phyloP scores from a whole-genome alignment of 2,113 vertebrate species.

The Percina caprodes region DNA sequence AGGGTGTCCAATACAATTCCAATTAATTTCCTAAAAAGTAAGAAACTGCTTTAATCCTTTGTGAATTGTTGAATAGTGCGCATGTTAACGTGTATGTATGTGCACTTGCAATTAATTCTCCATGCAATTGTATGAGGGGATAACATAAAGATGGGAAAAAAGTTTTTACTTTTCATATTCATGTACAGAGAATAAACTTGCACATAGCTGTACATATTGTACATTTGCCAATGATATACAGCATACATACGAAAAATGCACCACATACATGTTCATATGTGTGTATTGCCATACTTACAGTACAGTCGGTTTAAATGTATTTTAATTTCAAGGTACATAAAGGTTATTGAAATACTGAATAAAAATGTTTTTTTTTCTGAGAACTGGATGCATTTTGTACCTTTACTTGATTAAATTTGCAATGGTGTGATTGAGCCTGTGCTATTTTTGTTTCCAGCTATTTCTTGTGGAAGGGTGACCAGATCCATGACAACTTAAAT shows the following conservation, averaged over 20 bases:
- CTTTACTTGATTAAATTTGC: slow-evolving; percentile 57
- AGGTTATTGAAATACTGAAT: slow-evolving; percentile 81
- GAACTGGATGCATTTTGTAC: slow-evolving; percentile 63
- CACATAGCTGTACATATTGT: slow-evolving; percentile 86
- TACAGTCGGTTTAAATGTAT: slow-evolving; percentile 86
- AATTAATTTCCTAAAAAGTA: slow-evolving; percentile 64
- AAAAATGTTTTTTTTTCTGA: slow-evolving; percentile 76
- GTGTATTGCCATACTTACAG: slow-evolving; percentile 85
- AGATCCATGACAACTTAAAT: slow-evolving; percentile 81
- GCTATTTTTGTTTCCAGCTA: slow-evolving; percentile 51
- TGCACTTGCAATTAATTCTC: slow-evolving; percentile 79
- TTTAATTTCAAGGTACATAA: slow-evolving; percentile 84
- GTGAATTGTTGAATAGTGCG: slow-evolving; percentile 80
- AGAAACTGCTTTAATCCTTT: slow-evolving; percentile 80
- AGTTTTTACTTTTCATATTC: slow-evolving; percentile 82
- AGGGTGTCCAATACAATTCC: slow-evolving; percentile 82
- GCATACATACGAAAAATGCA: slow-evolving; percentile 78
- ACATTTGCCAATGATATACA: slow-evolving; percentile 85
- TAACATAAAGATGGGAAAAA: slow-evolving; percentile 67
- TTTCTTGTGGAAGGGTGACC: slow-evolving; percentile 73
- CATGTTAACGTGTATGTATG: slow-evolving; percentile 81
- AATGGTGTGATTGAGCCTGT: slow-evolving; percentile 43
- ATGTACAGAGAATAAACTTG: slow-evolving; percentile 84
- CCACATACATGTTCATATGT: slow-evolving; percentile 85
- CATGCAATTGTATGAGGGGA: slow-evolving; percentile 75